Percentiles rank a stretch among this genome's conserved stretches.
Conservation (phyloP, 2,888 invertebrate genomes). For the Asteroscopus sphinx region DNA sequence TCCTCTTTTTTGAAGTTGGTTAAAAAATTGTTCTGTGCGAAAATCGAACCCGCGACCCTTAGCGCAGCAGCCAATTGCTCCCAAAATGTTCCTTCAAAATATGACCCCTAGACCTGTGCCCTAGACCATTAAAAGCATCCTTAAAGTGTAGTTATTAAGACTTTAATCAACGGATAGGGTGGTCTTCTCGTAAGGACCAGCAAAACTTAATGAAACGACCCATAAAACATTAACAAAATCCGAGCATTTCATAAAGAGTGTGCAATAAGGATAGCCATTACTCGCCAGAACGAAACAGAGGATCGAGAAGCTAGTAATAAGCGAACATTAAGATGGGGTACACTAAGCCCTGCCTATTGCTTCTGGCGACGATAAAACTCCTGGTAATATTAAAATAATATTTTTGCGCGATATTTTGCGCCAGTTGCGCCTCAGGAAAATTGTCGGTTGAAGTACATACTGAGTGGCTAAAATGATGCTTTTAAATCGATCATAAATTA, state of each 20-base stretch:
- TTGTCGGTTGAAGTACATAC: slow-evolving; percentile 52
- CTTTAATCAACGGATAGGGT: slow-evolving; percentile 9
- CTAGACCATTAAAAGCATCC: too few relatives aligned
- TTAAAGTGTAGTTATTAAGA: neutral
- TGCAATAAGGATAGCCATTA: slow-evolving; percentile 19
- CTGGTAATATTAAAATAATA: slow-evolving; percentile 66
- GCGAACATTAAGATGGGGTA: slow-evolving; percentile 60
- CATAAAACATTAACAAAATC: slow-evolving; percentile 41
- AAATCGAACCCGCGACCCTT: too few relatives aligned
- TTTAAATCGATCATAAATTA: slow-evolving; percentile 18
- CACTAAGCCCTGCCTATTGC: slow-evolving; percentile 64
- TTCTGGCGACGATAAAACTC: slow-evolving; percentile 68
- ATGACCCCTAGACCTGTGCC: too few relatives aligned
- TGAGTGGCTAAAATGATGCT: slow-evolving; percentile 48
- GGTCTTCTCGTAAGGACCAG: slow-evolving; percentile 14
- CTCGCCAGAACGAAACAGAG: slow-evolving; percentile 19
- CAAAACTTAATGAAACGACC: slow-evolving; percentile 29
- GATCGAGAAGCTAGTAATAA: slow-evolving; percentile 59
- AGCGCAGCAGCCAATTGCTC: too few relatives aligned
- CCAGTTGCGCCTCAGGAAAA: slow-evolving; percentile 68
- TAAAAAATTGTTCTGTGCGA: too few relatives aligned
- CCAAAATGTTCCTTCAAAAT: too few relatives aligned
- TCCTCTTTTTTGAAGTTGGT: too few relatives aligned
- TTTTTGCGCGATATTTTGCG: slow-evolving; percentile 61
- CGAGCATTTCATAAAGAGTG: slow-evolving; percentile 33